A percentile compares a stretch with the other conserved stretches of the same genome.
Evolutionary conservation across 2,888 invertebrate genomes (phyloP).

Genomic region (Protonemura montana): DNA sequence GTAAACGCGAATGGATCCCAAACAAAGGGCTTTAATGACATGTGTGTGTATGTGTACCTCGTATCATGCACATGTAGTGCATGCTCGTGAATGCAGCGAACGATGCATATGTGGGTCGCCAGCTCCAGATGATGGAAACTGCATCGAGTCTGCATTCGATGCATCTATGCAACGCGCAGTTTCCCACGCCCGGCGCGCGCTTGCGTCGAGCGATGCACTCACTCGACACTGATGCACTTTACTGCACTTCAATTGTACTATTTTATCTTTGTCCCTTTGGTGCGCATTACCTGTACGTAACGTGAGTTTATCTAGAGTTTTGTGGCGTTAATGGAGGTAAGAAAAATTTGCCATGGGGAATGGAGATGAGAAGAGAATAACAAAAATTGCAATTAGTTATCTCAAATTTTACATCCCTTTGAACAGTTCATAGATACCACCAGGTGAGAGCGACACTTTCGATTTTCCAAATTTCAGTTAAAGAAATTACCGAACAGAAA

Average conservation of each 20-base stretch:
- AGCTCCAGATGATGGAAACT: constrained; percentile 12
- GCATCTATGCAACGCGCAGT: neutral
- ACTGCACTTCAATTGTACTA: neutral
- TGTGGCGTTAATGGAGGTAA: no score
- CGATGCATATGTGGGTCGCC: neutral
- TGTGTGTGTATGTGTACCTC: neutral
- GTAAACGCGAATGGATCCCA: neutral
- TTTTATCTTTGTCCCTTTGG: neutral
- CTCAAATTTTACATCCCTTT: no score
- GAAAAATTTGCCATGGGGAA: no score
- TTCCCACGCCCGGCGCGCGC: neutral
- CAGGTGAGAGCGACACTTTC: no score
- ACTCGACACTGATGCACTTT: neutral
- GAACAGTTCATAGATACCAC: no score
- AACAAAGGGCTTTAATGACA: neutral
- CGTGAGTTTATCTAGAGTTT: no score
- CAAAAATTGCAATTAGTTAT: no score
- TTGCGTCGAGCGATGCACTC: neutral
- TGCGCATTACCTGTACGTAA: neutral
- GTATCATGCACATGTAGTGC: neutral
- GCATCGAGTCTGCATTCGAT: neutral
- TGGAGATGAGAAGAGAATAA: no score
- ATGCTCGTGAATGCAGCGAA: neutral
- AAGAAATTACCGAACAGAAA: no score
- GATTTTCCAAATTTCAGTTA: no score